A percentile compares a stretch with the other conserved stretches of the same genome.
These are phyloP conservation scores for Torymus auratus DNA, from an alignment of 2,888 invertebrate species.

Conservation along the genomic window DNA sequence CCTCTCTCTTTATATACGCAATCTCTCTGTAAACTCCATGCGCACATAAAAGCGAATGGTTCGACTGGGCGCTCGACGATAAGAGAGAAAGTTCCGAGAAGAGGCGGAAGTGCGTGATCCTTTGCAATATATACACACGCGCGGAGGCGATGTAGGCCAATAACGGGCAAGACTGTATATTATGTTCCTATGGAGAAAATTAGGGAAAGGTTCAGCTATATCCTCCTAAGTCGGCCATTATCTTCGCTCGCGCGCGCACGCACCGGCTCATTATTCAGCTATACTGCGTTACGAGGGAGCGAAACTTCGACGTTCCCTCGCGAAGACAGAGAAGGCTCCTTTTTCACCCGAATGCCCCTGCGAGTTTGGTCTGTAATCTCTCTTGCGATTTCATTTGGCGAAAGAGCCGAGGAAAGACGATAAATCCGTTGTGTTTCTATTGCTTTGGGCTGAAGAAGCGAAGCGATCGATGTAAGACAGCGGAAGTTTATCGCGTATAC, in stretches of 20 bases:
- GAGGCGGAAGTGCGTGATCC: constrained; percentile 28
- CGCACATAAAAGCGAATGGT: constrained; percentile 18
- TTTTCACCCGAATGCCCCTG: constrained; percentile 22
- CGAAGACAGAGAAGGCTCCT: background rate
- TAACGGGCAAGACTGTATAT: background rate
- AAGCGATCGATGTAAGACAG: too few relatives aligned
- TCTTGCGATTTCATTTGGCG: background rate
- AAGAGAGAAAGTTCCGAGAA: constrained; percentile 16
- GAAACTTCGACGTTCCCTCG: too few relatives aligned
- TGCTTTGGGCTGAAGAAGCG: too few relatives aligned
- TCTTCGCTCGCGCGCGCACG: background rate
- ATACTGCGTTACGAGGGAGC: too few relatives aligned
- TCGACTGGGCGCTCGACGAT: background rate
- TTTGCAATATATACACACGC: background rate
- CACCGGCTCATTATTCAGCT: too few relatives aligned
- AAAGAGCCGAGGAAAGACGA: too few relatives aligned
- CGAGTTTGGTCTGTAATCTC: constrained; percentile 15
- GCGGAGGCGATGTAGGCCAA: background rate
- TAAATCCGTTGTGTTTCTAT: too few relatives aligned
- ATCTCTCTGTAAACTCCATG: background rate
- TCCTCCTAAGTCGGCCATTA: constrained; percentile 21
- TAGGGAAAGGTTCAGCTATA: background rate
- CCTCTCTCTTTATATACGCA: background rate
- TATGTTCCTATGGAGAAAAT: background rate
- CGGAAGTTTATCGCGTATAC: too few relatives aligned